phyloP scores from a whole-genome alignment of 2,888 invertebrate species.

The Eumerus sabulonum region DNA sequence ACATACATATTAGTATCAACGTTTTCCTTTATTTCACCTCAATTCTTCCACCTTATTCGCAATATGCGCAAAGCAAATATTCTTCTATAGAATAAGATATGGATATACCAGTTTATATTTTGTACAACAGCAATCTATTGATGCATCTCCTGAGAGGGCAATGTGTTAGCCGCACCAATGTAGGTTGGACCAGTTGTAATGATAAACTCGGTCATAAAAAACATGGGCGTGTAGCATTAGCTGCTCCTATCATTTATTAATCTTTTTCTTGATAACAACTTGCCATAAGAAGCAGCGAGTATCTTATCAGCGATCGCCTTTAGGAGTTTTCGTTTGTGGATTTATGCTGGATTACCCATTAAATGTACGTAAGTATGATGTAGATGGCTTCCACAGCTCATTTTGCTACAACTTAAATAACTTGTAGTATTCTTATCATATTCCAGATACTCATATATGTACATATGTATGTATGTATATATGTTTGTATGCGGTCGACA shows the following conservation, averaged over 20 bases:
- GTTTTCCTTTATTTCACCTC: constrained; percentile 9
- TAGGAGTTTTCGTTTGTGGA: constrained; percentile 56
- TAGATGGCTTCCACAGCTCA: no score
- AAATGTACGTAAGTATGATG: no score
- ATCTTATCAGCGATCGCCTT: constrained; percentile 76
- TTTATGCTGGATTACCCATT: no score
- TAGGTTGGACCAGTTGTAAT: constrained; percentile 67
- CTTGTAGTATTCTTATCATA: no score
- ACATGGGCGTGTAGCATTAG: constrained; percentile 78
- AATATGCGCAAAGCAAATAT: constrained; percentile 36
- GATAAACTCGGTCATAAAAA: constrained; percentile 73
- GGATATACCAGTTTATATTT: not conserved
- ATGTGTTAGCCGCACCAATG: constrained; percentile 60
- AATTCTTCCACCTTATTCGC: constrained; percentile 44
- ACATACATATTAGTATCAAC: no score
- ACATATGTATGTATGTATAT: no score
- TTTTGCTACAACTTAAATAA: no score
- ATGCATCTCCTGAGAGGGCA: constrained; percentile 41
- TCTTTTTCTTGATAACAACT: constrained; percentile 73
- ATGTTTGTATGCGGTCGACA: no score
- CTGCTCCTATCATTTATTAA: constrained; percentile 76
- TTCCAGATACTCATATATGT: no score
- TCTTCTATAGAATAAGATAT: not conserved
- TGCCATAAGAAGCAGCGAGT: constrained; percentile 76
- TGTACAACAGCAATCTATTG: not conserved